phyloP scores from a whole-genome alignment of 2,888 invertebrate genomes.

The Girardia tigrina region DNA sequence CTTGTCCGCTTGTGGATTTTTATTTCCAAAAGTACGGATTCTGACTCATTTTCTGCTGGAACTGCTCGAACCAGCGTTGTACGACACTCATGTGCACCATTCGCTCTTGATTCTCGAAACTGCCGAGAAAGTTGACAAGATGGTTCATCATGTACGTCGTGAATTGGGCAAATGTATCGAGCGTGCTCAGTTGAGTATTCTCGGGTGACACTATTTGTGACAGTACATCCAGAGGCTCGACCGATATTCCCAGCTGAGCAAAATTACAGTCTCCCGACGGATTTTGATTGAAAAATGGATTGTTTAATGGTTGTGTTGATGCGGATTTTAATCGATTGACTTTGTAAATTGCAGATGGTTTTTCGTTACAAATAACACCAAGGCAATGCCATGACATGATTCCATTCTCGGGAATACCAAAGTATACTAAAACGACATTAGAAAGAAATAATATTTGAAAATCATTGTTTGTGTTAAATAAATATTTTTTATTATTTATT shows the following conservation, averaged over 20 bases:
- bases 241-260: conserved; percentile 84
- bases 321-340: conserved; percentile 59
- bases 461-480: background rate
- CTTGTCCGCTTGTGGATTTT: no score
- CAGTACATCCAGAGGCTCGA: conserved; percentile 59
- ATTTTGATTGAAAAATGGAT: background rate
- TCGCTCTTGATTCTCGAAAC: conserved; percentile 58
- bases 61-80: conserved; percentile 83
- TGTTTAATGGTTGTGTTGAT: conserved; percentile 39
- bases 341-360: conserved; percentile 92
- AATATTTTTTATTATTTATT: no score
- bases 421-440: background rate
- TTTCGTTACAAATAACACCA: conserved; percentile 76
- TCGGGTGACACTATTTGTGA: conserved; percentile 53
- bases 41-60: conserved; percentile 69
- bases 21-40: conserved; percentile 85
- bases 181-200: conserved; percentile 41
- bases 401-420: conserved; percentile 57
- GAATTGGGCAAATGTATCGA: conserved; percentile 50
- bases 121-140: conserved; percentile 77
- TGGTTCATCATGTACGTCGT: conserved; percentile 77
- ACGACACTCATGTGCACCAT: conserved; percentile 69
- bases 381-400: conserved; percentile 71
- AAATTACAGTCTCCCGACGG: conserved; percentile 47
- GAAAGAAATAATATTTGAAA: background rate